Conservation (phyloP, 2,797 vertebrate genomes). For the Crenuchus spilurus region DNA sequence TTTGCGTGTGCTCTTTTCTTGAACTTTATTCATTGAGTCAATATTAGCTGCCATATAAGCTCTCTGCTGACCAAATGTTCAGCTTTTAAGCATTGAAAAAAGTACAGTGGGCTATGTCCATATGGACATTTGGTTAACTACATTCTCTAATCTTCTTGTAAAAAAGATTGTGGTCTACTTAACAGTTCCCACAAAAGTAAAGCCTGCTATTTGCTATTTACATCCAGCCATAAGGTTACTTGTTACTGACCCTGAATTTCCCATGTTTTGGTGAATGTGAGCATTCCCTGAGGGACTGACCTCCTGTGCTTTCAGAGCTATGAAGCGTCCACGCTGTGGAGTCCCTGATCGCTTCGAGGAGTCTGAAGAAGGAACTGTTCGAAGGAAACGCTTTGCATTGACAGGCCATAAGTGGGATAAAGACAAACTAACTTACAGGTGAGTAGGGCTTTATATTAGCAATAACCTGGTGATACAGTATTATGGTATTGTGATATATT, state of each 20-base stretch:
- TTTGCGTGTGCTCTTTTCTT: neutral
- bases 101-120: no score
- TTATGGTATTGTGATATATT: no score
- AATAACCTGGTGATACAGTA: no score
- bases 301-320: conserved; percentile 78
- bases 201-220: neutral
- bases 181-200: neutral
- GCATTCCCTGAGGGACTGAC: conserved; percentile 5
- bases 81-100: neutral
- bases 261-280: conserved; percentile 25
- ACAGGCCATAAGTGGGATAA: conserved; percentile 77
- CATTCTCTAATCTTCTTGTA: neutral
- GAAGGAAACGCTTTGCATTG: conserved; percentile 85
- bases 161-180: neutral
- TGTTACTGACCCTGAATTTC: neutral
- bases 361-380: conserved; percentile 70
- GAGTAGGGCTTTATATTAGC: conserved; percentile 13
- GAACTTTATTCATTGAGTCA: neutral
- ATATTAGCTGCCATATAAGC: neutral
- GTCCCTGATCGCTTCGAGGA: conserved; percentile 85
- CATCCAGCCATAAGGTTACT: neutral
- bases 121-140: neutral
- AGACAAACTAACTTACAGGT: conserved; percentile 80
- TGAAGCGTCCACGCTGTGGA: conserved; percentile 91
- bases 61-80: neutral